Conservation (phyloP, 2,888 invertebrate genomes). For the Harpagoxenus sublaevis region DNA sequence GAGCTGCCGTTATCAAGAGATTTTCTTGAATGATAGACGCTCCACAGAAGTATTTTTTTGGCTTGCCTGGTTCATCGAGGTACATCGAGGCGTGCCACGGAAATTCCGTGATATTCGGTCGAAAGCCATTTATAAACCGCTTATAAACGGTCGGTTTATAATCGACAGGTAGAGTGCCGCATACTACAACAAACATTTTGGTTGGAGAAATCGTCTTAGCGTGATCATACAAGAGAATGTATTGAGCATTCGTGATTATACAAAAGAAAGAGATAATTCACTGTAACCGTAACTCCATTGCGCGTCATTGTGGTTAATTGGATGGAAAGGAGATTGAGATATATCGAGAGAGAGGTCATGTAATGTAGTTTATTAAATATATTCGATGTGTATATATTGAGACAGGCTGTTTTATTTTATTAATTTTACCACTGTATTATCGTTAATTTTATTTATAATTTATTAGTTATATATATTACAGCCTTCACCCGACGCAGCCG, state of each 20-base stretch:
- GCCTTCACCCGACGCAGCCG: too few relatives aligned
- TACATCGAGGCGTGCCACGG: constrained; percentile 75
- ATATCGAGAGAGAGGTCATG: background rate
- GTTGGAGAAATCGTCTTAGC: background rate
- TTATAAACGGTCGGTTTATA: constrained; percentile 70
- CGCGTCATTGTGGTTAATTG: background rate
- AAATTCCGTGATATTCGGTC: constrained; percentile 80
- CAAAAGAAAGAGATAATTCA: constrained; percentile 57
- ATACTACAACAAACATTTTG: constrained; percentile 79
- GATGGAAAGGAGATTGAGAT: constrained; percentile 28
- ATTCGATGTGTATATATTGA: background rate
- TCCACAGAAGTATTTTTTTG: too few relatives aligned
- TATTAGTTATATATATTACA: too few relatives aligned
- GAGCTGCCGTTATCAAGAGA: constrained; percentile 85
- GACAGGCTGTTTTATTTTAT: too few relatives aligned
- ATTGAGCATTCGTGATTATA: background rate
- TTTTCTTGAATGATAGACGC: constrained; percentile 76
- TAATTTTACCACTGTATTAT: too few relatives aligned
- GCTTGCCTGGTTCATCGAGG: too few relatives aligned
- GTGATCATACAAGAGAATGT: background rate
- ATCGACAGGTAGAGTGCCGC: constrained; percentile 76
- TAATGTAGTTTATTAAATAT: constrained; percentile 51
- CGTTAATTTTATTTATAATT: too few relatives aligned
- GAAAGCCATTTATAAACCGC: constrained; percentile 76
- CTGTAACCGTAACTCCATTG: constrained; percentile 36